A percentile compares a stretch with the other conserved stretches of the same genome.
phyloP scores from a whole-genome alignment of 2,797 vertebrate genomes.

The Chanos chanos region DNA sequence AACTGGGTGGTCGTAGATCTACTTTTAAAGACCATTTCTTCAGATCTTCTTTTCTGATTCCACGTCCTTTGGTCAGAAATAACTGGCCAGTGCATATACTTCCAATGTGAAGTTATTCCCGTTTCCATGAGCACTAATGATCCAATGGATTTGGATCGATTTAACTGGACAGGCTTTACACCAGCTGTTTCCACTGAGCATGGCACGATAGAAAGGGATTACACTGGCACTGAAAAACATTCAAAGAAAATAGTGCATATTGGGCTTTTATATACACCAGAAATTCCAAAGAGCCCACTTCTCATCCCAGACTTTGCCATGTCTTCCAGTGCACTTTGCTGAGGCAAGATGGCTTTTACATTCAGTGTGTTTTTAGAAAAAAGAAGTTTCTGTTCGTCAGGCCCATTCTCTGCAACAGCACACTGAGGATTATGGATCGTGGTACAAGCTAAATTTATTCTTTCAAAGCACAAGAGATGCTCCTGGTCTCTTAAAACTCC shows the following conservation, averaged over 20 bases:
- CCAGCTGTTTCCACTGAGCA: conserved; percentile 18
- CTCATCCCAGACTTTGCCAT: background rate
- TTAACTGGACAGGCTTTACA: conserved; percentile 31
- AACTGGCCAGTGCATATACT: conserved; percentile 3
- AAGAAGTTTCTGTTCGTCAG: background rate
- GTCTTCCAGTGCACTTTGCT: conserved; percentile 3
- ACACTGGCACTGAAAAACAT: conserved; percentile 23
- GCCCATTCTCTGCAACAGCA: background rate
- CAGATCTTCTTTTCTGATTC: conserved; percentile 14
- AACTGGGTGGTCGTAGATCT: conserved; percentile 32
- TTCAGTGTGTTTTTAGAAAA: background rate
- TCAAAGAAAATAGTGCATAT: conserved; percentile 16
- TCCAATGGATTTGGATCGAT: conserved; percentile 21
- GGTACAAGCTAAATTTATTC: background rate
- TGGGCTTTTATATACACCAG: conserved; percentile 17
- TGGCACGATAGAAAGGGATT: conserved; percentile 29
- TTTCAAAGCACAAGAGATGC: conserved; percentile 1
- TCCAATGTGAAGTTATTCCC: conserved; percentile 1
- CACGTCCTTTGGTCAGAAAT: background rate
- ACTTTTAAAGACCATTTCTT: conserved; percentile 5
- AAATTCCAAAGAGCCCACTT: conserved; percentile 5
- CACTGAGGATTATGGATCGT: background rate
- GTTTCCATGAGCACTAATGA: conserved; percentile 22
- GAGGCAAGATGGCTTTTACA: background rate
- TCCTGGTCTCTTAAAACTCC: too few relatives aligned